Conservation (phyloP, 2,113 vertebrate genomes). For the Mustelus asterias region DNA sequence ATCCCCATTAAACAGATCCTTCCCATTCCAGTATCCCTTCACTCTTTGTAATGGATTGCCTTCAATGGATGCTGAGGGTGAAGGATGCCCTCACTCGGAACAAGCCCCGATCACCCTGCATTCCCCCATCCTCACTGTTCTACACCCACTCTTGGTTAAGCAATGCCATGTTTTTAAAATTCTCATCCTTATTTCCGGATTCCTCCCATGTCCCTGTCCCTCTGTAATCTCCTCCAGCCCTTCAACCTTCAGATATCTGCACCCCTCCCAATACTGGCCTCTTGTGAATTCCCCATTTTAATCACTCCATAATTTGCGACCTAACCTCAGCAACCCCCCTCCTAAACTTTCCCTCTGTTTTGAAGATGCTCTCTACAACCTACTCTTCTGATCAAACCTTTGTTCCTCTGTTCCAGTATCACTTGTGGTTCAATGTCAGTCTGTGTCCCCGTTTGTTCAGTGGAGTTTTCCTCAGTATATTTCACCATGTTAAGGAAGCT, state of each 20-base stretch:
- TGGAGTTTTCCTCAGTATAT: not conserved
- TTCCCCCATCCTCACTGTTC: not conserved
- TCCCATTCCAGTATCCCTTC: not conserved
- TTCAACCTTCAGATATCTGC: not conserved
- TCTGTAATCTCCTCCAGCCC: not conserved
- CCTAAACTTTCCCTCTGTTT: not conserved
- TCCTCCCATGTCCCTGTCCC: not conserved
- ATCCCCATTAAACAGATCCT: not conserved
- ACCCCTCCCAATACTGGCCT: not conserved
- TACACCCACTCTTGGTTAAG: not conserved
- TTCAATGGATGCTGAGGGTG: not conserved
- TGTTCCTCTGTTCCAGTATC: not conserved
- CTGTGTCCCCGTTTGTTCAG: too few species aligned
- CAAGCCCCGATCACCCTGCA: not conserved
- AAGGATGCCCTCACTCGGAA: not conserved
- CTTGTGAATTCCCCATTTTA: not conserved
- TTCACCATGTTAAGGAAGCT: not conserved
- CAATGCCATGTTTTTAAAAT: not conserved
- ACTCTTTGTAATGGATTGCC: not conserved
- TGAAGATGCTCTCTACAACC: not conserved
- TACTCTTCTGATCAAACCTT: not conserved
- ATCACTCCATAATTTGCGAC: not conserved
- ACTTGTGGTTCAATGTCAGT: not conserved
- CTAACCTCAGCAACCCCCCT: too few species aligned
- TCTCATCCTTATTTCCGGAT: not conserved